phyloP scores from a whole-genome alignment of 2,113 vertebrate species.

The Pagrus major region DNA sequence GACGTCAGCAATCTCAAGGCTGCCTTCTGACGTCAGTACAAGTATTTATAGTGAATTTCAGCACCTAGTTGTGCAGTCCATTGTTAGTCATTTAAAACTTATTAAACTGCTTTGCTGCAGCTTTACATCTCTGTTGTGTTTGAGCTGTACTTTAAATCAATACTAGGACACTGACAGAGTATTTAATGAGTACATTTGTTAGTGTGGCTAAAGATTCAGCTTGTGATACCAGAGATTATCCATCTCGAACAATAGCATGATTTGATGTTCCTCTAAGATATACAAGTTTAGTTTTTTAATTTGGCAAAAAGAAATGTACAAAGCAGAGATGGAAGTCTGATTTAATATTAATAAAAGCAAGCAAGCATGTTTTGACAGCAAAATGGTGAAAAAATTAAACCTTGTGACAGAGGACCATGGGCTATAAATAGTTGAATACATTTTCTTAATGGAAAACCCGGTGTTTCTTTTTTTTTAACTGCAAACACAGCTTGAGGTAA shows the following conservation, averaged over 20 bases:
- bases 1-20: background rate
- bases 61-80: background rate
- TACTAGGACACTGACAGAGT: background rate
- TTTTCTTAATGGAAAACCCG: background rate
- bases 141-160: background rate
- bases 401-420: fast-evolving
- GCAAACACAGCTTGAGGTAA: background rate
- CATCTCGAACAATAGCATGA: background rate
- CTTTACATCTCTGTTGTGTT: background rate
- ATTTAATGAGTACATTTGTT: background rate
- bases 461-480: background rate
- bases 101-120: background rate
- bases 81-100: too few relatives aligned
- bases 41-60: background rate
- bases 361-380: too few relatives aligned
- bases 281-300: background rate
- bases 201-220: background rate
- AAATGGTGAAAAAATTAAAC: background rate
- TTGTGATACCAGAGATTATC: background rate
- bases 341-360: background rate
- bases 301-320: background rate
- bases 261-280: background rate
- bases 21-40: background rate
- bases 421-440: background rate
- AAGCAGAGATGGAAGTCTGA: background rate